Percentiles rank a stretch among this genome's conserved stretches.
Conservation (phyloP, 2,797 vertebrate species). For the Lepilemur septentrionalis region DNA sequence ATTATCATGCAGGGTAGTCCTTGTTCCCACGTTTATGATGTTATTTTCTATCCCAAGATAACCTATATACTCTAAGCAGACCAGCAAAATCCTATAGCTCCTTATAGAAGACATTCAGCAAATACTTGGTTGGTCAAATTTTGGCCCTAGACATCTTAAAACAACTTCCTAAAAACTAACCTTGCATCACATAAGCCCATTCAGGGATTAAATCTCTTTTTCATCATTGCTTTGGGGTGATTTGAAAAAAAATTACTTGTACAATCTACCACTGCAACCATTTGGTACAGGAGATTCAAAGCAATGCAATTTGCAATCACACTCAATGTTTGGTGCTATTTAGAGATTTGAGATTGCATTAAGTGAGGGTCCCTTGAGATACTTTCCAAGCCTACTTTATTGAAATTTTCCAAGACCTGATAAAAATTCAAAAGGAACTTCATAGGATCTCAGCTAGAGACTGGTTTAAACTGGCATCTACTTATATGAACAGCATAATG, state of each 20-base stretch:
- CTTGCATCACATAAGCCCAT: background rate
- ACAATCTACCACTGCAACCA: background rate
- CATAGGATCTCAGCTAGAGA: background rate
- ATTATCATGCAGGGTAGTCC: background rate
- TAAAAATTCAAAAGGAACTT: conserved; percentile 47
- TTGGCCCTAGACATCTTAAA: background rate
- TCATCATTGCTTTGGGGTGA: background rate
- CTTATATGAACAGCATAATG: background rate
- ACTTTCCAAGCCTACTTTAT: background rate
- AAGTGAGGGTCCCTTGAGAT: background rate
- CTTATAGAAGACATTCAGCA: background rate
- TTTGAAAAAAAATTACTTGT: background rate
- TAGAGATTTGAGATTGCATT: background rate
- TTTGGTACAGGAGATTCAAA: background rate
- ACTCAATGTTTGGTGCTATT: background rate
- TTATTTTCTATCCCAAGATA: background rate
- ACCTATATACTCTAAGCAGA: background rate
- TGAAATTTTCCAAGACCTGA: background rate
- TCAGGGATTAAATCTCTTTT: background rate
- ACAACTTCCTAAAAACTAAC: background rate
- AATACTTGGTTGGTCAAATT: background rate
- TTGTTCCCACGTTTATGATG: background rate
- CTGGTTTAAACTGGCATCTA: background rate
- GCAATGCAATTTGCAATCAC: background rate
- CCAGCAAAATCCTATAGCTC: background rate